Percentiles rank a stretch among this genome's conserved stretches.
These are phyloP conservation scores for Pontoporia blainvillei DNA, from an alignment of 2,113 vertebrate species.

Conservation along the genomic window DNA sequence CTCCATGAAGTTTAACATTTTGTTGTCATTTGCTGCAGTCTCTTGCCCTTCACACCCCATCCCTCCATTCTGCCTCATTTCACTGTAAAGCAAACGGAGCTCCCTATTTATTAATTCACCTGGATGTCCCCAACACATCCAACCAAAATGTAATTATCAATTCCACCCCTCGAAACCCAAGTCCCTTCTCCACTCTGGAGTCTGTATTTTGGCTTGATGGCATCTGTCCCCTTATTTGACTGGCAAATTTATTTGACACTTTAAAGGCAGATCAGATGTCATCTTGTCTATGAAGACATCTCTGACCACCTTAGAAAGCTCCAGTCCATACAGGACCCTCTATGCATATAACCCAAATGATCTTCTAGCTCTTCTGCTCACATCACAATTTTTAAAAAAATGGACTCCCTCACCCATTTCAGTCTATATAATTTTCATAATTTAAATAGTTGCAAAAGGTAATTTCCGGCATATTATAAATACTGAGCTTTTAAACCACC, in stretches of 20 bases:
- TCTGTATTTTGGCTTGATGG: neutral
- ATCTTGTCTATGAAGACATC: neutral
- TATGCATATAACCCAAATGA: neutral
- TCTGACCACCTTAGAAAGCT: neutral
- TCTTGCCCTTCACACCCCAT: neutral
- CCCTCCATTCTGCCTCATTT: neutral
- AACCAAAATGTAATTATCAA: neutral
- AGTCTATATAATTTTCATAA: neutral
- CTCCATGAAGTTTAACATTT: neutral
- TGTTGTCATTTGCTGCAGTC: neutral
- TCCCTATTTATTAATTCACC: neutral
- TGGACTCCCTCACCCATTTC: neutral
- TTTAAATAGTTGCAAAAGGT: neutral
- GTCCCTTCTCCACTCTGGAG: neutral
- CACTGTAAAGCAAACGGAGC: neutral
- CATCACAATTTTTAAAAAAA: neutral
- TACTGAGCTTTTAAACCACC: neutral
- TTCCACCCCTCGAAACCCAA: neutral
- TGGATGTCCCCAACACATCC: neutral
- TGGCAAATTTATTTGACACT: neutral
- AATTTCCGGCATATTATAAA: neutral
- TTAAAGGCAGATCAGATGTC: neutral
- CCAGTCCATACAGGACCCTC: neutral
- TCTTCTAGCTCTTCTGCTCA: neutral
- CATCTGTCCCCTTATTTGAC: neutral